Base-by-base conservation (phyloP, 2,113 vertebrate species). In the Apistogramma diplotaenia region DNA sequence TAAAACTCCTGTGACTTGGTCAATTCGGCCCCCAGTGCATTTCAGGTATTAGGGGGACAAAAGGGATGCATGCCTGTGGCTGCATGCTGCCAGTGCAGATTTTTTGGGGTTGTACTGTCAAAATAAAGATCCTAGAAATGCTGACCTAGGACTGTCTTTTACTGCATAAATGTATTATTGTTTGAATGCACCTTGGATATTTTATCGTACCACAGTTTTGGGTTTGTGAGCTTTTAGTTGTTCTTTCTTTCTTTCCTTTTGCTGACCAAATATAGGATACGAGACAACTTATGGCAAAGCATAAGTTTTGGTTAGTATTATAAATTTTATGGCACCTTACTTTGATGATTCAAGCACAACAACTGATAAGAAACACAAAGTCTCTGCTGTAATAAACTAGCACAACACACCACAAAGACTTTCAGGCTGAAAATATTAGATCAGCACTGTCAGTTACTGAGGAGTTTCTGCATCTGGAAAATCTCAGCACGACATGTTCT, bases 401-500 rank as follows among this genome's bases (percentile, higher is more conserved):
- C 51, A 16, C 13, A 65, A 21, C 10, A 19, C 13, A 31, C 8
- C 6, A 16, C 43, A n/a, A 18, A 70, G 11, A 23, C 19, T 35
- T 15, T 53, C 27, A 55, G 12, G 33, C 56, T 46, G 21, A 70
- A 80, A 70, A 35, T 46, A 61, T 18, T 70, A 27, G 11, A 49
- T 79, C 8, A 23, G n/a, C 16, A 25, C 2, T 27, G 16, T 23
- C 31, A 31, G 16, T 29, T n/a, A 18, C 43, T 27, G 35, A 55
- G 33, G 9, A 8, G 16, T 82, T 61, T 72, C 49, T 62, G 53
- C 12, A 2, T 40, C 60, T 23, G 19, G 40, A 61, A 58, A 67
- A 58, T 71, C 29, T 74, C 21, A 51, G 33, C 37, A 49, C 70
- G 12, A 1, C 51, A 74, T 77, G 18, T 5, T 61, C 51, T 67